phyloP scores from a whole-genome alignment of 2,797 vertebrate species.

The Pachyuromys duprasi region DNA sequence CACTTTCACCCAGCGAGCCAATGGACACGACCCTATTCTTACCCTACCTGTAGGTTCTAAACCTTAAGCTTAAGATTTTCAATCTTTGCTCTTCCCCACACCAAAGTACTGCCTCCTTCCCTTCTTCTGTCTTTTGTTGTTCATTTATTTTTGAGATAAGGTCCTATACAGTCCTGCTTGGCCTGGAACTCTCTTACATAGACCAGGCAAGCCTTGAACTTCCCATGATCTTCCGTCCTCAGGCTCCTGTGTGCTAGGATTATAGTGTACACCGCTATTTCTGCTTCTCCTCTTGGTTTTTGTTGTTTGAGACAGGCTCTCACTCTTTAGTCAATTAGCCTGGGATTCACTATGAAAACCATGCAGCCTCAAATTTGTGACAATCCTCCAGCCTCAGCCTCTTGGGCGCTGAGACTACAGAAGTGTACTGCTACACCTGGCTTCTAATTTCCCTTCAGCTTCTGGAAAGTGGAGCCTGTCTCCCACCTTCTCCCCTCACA shows the following conservation, averaged over 20 bases:
- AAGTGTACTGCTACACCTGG: no score
- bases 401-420: not conserved
- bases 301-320: not conserved
- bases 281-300: not conserved
- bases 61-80: not conserved
- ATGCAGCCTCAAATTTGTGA: not conserved
- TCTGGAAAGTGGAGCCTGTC: not conserved
- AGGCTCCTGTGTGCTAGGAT: not conserved
- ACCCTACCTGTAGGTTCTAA: not conserved
- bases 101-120: not conserved
- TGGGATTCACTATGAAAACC: not conserved
- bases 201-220: not conserved
- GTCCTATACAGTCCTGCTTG: not conserved
- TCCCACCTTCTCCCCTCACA: not conserved
- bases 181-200: not conserved
- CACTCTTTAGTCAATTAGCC: not conserved
- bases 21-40: not conserved
- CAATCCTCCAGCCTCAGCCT: not conserved
- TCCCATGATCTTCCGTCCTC: not conserved
- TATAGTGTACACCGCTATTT: no score
- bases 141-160: not conserved
- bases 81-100: not conserved
- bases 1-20: not conserved
- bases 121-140: not conserved
- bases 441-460: not conserved